phyloP scores from a whole-genome alignment of 2,888 invertebrate species.

The Megamerina dolium region DNA sequence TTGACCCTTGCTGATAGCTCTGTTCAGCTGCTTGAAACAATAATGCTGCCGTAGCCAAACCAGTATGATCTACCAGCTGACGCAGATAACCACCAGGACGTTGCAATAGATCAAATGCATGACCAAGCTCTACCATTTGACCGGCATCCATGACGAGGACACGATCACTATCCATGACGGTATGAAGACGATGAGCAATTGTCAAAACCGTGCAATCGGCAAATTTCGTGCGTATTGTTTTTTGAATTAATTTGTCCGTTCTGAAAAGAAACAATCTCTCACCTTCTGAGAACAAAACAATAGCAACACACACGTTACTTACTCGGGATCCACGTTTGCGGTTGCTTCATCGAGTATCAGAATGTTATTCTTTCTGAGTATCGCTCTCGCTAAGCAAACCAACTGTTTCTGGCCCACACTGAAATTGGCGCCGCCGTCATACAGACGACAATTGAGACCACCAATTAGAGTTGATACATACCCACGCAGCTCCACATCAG shows the following conservation, averaged over 20 bases:
- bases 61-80: constrained; percentile 64
- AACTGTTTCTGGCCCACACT: constrained; percentile 86
- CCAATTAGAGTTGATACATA: constrained; percentile 58
- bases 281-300: constrained; percentile 9
- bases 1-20: too few species aligned
- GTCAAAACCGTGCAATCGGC: constrained; percentile 79
- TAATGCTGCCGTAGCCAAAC: constrained; percentile 54
- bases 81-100: constrained; percentile 57
- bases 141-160: constrained; percentile 79
- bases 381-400: constrained; percentile 78
- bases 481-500: constrained; percentile 71
- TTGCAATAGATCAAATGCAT: constrained; percentile 63
- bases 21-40: constrained; percentile 57
- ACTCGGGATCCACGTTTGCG: constrained; percentile 84
- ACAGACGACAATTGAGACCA: constrained; percentile 59
- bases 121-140: constrained; percentile 65
- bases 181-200: constrained; percentile 85
- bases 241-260: constrained; percentile 80
- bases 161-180: constrained; percentile 84
- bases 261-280: constrained; percentile 43
- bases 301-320: constrained; percentile 37
- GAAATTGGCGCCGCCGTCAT: constrained; percentile 74
- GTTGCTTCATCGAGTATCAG: constrained; percentile 88
- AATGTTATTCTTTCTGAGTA: constrained; percentile 71
- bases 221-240: constrained; percentile 74